Conservation (phyloP, 1,140 invertebrate genomes). For the Agrilus planipennis region DNA sequence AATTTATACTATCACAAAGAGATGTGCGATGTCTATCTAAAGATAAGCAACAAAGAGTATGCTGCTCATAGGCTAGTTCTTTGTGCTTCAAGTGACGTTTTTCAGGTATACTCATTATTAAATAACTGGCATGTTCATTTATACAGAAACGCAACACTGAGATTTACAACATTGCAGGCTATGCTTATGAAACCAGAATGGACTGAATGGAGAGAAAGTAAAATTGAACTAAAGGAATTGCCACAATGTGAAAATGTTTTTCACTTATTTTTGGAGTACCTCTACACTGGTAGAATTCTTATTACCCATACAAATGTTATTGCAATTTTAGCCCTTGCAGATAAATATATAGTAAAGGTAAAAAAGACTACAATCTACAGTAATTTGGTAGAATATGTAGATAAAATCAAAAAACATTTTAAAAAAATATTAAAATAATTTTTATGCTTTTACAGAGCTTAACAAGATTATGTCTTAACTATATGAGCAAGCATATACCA, state of each 20-base stretch:
- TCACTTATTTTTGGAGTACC: conserved; percentile 80
- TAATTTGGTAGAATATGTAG: neutral
- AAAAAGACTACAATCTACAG: too few species aligned
- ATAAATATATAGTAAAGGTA: conserved; percentile 89
- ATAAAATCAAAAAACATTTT: neutral
- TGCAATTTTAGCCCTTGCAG: conserved; percentile 74
- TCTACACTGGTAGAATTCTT: conserved; percentile 84
- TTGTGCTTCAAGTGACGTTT: conserved; percentile 90
- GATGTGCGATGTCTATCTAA: conserved; percentile 30
- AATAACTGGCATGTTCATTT: conserved; percentile 3
- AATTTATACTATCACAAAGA: conserved; percentile 25
- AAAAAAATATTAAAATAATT: neutral
- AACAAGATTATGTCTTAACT: conserved; percentile 67
- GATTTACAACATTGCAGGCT: conserved; percentile 43
- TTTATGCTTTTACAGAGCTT: conserved; percentile 52
- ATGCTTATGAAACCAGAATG: conserved; percentile 92
- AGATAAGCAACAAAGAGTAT: conserved; percentile 48
- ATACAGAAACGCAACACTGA: neutral
- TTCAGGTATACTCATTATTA: conserved; percentile 60
- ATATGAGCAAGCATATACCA: conserved; percentile 80
- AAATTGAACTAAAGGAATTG: conserved; percentile 75
- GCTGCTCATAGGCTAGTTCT: conserved; percentile 84
- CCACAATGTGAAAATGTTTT: conserved; percentile 74
- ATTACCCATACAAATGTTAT: conserved; percentile 74
- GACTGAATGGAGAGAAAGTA: conserved; percentile 77